phyloP scores from a whole-genome alignment of 2,888 invertebrate genomes.

The Lasius fuliginosus region DNA sequence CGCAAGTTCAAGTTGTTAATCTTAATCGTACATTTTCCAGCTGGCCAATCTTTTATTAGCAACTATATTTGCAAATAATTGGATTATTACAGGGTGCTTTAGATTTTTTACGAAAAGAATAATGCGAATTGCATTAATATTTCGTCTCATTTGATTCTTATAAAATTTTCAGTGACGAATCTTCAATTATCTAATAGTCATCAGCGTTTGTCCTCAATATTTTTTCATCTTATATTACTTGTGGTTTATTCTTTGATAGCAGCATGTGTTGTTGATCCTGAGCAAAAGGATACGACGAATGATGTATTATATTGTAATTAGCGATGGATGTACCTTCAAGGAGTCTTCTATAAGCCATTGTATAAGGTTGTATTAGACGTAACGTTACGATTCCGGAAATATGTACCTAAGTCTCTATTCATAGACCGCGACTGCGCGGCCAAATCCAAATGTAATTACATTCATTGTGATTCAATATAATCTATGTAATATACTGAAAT shows the following conservation, averaged over 20 bases:
- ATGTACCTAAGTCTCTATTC: conserved; percentile 72
- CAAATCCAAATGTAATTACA: conserved; percentile 80
- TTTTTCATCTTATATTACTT: background rate
- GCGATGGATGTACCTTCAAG: conserved; percentile 79
- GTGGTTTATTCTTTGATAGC: conserved; percentile 13
- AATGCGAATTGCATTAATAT: conserved; percentile 10
- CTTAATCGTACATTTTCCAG: conserved; percentile 20
- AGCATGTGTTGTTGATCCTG: conserved; percentile 23
- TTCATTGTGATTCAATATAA: conserved; percentile 83
- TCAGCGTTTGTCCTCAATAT: conserved; percentile 17
- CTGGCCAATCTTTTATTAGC: conserved; percentile 23
- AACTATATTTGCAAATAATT: conserved; percentile 24
- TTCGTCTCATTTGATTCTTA: background rate
- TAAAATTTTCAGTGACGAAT: conserved; percentile 9
- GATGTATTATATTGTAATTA: conserved; percentile 86
- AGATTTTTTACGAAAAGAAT: conserved; percentile 10
- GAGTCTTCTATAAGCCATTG: conserved; percentile 72
- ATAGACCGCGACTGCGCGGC: conserved; percentile 61
- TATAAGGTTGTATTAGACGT: conserved; percentile 77
- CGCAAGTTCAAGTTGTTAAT: background rate
- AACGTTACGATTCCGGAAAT: conserved; percentile 71
- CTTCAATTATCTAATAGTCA: conserved; percentile 17
- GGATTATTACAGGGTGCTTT: background rate
- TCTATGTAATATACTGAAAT: conserved; percentile 83
- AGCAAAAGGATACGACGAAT: conserved; percentile 63